phyloP scores from a whole-genome alignment of 1,140 invertebrate species.

The Chlorops oryzae region DNA sequence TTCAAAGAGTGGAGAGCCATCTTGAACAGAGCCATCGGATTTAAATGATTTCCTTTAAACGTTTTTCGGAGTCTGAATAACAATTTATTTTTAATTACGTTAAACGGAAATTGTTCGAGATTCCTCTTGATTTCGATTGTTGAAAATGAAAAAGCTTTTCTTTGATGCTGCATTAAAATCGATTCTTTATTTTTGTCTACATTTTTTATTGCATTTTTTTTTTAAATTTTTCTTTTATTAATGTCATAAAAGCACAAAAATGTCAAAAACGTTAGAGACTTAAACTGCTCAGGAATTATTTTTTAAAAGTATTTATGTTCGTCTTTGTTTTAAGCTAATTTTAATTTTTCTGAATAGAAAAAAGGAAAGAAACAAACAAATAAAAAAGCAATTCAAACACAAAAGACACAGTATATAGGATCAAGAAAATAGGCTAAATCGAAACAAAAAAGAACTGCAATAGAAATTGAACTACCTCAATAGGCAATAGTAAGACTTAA shows the following conservation, averaged over 20 bases:
- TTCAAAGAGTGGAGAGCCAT: background rate
- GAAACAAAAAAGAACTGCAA: slow-evolving; percentile 22
- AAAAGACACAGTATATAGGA: slow-evolving; percentile 5
- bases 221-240: slow-evolving; percentile 18
- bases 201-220: slow-evolving; percentile 18
- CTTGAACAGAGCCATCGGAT: background rate
- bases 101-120: slow-evolving; percentile 10
- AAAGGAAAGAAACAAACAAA: slow-evolving; percentile 4
- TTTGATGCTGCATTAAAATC: slow-evolving; percentile 14
- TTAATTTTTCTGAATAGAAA: slow-evolving; percentile 13
- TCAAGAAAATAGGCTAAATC: slow-evolving; percentile 1
- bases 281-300: no score
- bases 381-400: slow-evolving; percentile 5
- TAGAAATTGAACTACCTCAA: slow-evolving; percentile 48
- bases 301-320: no score
- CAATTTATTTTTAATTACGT: slow-evolving; percentile 46
- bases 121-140: background rate
- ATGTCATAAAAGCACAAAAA: slow-evolving; percentile 4
- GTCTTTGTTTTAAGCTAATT: slow-evolving; percentile 2
- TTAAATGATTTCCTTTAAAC: slow-evolving; percentile 13
- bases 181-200: slow-evolving; percentile 15
- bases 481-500: slow-evolving; percentile 38
- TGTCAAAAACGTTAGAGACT: no score
- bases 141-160: slow-evolving; percentile 4
- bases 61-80: slow-evolving; percentile 46